Base-by-base conservation (phyloP, 2,113 vertebrate genomes). In the Cyprinodon variegatus region DNA sequence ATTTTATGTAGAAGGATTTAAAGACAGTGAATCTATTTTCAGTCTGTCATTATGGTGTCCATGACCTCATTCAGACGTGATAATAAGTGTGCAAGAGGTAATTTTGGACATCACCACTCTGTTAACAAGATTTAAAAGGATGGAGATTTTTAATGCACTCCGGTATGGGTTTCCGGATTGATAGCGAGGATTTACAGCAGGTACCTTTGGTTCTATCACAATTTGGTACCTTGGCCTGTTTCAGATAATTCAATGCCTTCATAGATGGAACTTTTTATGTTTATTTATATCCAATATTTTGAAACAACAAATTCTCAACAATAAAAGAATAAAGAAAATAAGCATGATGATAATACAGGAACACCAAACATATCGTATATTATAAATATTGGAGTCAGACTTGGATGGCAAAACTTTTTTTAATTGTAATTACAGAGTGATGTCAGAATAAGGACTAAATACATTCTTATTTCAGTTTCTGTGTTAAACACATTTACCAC, bases 11-110 rank as follows among this genome's bases (percentile, higher is more conserved):
- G 38, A 22, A 41, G 38, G 11, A 41, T 53, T 59, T 69, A 40
- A n/a, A 39, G 36, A 13, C 4, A 12, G 37, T 57, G 59, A 57
- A 50, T 50, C 48, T 41, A 37, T 69, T 68, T 69, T 38, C 45
- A 68, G 65, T 12, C 22, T 50, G 65, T 40, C 48, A 57, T 40
- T 68, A 53, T 38, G 66, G 67, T 59, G 67, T 69, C 67, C 39
- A 39, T n/a, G 67, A 69, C 50, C 50, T 69, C 40, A 6, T 61
- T 61, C 39, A 60, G 22, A 61, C 40, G 17, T 5, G 41, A 39
- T 61, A 36, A 45, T 61, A 70, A 61, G 22, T 61, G 39, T 36
- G 13, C 67, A 69, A 20, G 67, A 59, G 67, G 50, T 59, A 17
- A 57, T 39, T 57, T 39, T 57, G 20, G 7, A 70, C 57, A 40